Conservation (phyloP, 2,113 vertebrate genomes). For the Mustela nigripes region DNA sequence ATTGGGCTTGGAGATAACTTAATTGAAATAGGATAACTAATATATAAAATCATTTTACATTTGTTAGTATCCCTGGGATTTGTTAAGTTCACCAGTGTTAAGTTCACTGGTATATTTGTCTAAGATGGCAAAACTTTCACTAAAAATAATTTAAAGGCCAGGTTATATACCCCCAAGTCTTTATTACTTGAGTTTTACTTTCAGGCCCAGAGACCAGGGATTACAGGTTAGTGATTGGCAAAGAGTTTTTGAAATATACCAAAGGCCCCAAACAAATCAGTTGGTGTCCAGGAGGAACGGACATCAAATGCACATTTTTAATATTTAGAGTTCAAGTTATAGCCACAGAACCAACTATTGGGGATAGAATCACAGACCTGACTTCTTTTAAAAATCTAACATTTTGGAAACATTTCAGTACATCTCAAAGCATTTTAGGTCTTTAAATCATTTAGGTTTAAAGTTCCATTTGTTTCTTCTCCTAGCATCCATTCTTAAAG, state of each 20-base stretch:
- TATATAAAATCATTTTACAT: constrained; percentile 21
- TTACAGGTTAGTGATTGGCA: neutral
- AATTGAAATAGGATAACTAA: neutral
- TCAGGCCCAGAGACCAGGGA: neutral
- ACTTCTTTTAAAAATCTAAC: neutral
- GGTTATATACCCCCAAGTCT: neutral
- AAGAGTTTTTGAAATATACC: neutral
- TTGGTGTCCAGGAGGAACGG: neutral
- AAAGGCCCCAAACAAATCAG: neutral
- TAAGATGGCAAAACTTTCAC: neutral
- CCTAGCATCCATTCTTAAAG: neutral
- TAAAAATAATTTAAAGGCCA: neutral
- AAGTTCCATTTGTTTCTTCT: neutral
- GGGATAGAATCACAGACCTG: neutral
- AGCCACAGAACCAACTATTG: neutral
- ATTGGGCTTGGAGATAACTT: constrained; percentile 6
- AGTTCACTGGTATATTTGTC: neutral
- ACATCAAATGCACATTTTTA: neutral
- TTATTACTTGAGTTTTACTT: neutral
- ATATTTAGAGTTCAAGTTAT: neutral
- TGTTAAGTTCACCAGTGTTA: neutral
- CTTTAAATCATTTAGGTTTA: neutral
- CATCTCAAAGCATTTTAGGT: neutral
- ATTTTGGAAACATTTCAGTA: neutral
- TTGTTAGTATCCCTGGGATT: neutral